Percentiles rank a stretch among this genome's conserved stretches.
phyloP scores from a whole-genome alignment of 1,140 invertebrate genomes.

The Monochamus saltuarius region DNA sequence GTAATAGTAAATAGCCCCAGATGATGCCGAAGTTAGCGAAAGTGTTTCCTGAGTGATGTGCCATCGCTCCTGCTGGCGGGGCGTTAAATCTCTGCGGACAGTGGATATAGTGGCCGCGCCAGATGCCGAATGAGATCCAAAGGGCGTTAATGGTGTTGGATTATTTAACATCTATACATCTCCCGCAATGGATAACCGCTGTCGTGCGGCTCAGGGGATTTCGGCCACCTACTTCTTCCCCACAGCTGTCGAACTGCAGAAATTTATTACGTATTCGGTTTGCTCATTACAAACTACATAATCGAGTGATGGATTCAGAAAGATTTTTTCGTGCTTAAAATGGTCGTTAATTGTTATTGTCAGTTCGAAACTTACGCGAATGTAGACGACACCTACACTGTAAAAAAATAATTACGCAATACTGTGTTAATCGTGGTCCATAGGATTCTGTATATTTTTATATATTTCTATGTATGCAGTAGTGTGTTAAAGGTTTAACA shows the following conservation, averaged over 20 bases:
- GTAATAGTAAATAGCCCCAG: constrained; percentile 24
- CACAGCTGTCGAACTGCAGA: neutral
- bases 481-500: too few species aligned
- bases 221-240: neutral
- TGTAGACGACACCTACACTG: too few species aligned
- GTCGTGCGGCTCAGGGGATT: constrained; percentile 34
- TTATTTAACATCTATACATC: constrained; percentile 47
- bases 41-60: constrained; percentile 34
- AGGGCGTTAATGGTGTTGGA: constrained; percentile 45
- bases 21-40: constrained; percentile 25
- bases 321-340: too few species aligned
- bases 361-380: too few species aligned
- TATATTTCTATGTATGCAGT: too few species aligned
- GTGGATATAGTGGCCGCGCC: constrained; percentile 20
- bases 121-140: constrained; percentile 29
- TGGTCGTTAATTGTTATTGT: too few species aligned
- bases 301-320: too few species aligned
- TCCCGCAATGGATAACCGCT: constrained; percentile 44
- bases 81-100: constrained; percentile 43
- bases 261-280: neutral
- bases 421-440: too few species aligned
- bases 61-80: constrained; percentile 29
- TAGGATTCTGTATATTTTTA: too few species aligned
- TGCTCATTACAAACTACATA: too few species aligned
- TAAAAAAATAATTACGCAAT: too few species aligned